Base-by-base conservation (phyloP, 2,888 invertebrate species). In the Coelinius sp. region DNA sequence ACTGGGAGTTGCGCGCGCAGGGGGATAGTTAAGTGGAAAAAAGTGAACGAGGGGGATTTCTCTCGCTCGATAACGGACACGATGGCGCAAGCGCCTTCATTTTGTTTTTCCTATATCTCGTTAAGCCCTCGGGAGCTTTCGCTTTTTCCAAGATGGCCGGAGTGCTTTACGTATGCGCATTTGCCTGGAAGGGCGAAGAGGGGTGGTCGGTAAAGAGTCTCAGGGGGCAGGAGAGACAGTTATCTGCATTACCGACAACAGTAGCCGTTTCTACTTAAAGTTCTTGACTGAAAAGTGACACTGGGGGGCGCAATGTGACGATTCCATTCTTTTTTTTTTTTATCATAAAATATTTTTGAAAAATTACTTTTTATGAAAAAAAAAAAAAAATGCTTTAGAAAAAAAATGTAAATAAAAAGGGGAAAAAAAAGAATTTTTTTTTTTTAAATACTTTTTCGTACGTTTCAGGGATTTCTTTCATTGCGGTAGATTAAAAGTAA, bases 81-180 rank as follows among this genome's bases (percentile, higher is more conserved):
- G 76, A 82, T 83, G 84, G 87, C 87, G 87, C 87, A 88, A 85
- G 87, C 87, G 87, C 87, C 86, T 87, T 87, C 86, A 87, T 88
- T 88, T 87, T 87, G 87, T 88, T 88, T 87, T 87, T 87, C 86
- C 82, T 85, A 82, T 82, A 49, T 64, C 63, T 64, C 70, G 38
- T 53, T 24, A 63, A 62, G 22, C 8, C n/a, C 62, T 31, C 52
- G 24, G 56, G 44, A 20, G 24, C 38, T 63, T 35, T 27, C 27
- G 56, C 14, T 84, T 86, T 86, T 86, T 86, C 82, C 83, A 86
- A 85, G 83, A 85, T 86, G 86, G 86, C 85, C 41, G 63, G n/a
- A 17, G 0, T 6, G 24, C 14, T 41, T 24, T 63, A 20, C n/a
- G 41, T 78, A 78, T 75, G 70, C 75, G 70, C 75, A 73, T n/a